Conservation (phyloP, 2,113 vertebrate genomes). For the Nannospalax galili region DNA sequence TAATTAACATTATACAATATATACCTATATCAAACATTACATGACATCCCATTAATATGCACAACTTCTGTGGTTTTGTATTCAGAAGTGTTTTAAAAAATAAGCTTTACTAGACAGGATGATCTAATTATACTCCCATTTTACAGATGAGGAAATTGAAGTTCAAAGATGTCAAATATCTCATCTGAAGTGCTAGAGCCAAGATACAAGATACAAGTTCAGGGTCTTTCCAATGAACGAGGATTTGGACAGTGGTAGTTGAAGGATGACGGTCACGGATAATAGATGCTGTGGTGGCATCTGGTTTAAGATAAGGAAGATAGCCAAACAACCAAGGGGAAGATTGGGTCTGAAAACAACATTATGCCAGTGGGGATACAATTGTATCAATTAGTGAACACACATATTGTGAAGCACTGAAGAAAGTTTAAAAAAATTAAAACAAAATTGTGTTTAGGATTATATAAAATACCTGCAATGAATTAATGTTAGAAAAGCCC, state of each 20-base stretch:
- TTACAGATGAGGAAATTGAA: slow-evolving; percentile 30
- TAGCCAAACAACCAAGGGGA: neutral
- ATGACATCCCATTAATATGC: neutral
- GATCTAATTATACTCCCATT: neutral
- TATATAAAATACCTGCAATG: slow-evolving; percentile 55
- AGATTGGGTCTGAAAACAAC: neutral
- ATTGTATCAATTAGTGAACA: neutral
- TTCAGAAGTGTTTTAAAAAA: neutral
- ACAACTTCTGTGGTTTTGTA: neutral
- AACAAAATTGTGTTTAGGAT: neutral
- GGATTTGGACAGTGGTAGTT: neutral
- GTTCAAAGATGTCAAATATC: neutral
- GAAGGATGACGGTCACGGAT: neutral
- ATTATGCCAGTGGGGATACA: neutral
- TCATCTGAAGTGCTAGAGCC: neutral
- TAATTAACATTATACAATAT: neutral
- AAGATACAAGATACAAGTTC: neutral
- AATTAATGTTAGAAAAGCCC: slow-evolving; percentile 59
- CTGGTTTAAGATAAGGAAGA: neutral
- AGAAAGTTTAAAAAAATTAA: neutral
- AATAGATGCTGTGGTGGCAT: neutral
- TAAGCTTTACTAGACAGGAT: neutral
- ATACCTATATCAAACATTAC: neutral
- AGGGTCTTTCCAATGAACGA: slow-evolving; percentile 34
- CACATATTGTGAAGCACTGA: neutral